Conservation (phyloP, 2,113 vertebrate genomes). For the Phalacrocorax brasilianus region DNA sequence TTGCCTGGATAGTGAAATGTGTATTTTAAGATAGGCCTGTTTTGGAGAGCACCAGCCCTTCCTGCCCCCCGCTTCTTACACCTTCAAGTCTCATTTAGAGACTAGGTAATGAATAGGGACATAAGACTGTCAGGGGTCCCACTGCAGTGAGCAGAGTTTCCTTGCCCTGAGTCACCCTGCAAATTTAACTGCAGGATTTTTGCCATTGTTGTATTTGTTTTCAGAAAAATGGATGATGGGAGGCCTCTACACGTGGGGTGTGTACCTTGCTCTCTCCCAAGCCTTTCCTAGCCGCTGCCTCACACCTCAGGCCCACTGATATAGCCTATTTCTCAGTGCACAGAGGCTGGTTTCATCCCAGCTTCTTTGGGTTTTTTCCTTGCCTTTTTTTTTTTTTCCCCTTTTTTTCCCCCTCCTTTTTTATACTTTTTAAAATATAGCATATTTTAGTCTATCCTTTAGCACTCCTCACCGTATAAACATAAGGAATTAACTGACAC, state of each 20-base stretch:
- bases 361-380: not conserved
- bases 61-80: not conserved
- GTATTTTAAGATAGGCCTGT: not conserved
- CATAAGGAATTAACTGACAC: conserved; percentile 65
- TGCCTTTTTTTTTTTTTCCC: not conserved
- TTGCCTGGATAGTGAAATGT: not conserved
- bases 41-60: not conserved
- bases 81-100: not conserved
- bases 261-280: not conserved
- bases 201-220: not conserved
- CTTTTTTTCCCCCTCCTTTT: too few relatives aligned
- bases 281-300: not conserved
- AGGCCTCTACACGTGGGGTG: not conserved
- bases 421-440: not conserved
- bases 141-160: not conserved
- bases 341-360: conserved; percentile 33
- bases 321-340: not conserved
- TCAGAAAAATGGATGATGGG: not conserved
- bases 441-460: conserved; percentile 59
- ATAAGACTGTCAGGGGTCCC: not conserved
- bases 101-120: not conserved
- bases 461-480: conserved; percentile 22
- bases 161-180: not conserved
- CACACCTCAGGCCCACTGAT: accelerated
- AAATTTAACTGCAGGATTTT: not conserved